Conservation (phyloP, 2,888 invertebrate species). For the Chromoteleia sp. region DNA sequence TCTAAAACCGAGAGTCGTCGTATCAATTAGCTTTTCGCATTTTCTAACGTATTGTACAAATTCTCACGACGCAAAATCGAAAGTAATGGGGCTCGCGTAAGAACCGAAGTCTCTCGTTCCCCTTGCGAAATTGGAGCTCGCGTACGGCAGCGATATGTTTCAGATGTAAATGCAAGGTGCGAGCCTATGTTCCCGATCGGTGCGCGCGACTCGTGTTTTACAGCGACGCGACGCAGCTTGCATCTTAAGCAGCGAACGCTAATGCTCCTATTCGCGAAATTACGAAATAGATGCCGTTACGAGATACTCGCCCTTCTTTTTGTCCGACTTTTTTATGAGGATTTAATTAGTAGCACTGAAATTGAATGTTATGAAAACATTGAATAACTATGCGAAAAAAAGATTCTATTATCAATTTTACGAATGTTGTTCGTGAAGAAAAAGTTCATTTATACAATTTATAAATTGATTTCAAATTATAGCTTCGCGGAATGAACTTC, state of each 20-base stretch:
- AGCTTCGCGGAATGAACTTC: too few species aligned
- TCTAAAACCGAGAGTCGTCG: too few species aligned
- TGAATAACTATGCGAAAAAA: neutral
- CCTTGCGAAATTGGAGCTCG: slow-evolving; percentile 71
- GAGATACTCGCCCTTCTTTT: slow-evolving; percentile 58
- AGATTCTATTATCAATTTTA: neutral
- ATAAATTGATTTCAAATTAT: too few species aligned
- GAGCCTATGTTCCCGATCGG: slow-evolving; percentile 58
- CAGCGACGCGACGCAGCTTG: slow-evolving; percentile 68
- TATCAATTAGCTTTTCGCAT: slow-evolving; percentile 1
- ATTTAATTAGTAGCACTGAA: slow-evolving; percentile 58
- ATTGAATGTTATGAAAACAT: slow-evolving; percentile 55
- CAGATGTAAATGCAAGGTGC: slow-evolving; percentile 71
- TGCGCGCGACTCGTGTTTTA: slow-evolving; percentile 65
- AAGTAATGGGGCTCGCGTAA: slow-evolving; percentile 61
- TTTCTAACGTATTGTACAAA: slow-evolving; percentile 43
- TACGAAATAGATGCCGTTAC: slow-evolving; percentile 62
- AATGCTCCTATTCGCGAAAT: slow-evolving; percentile 60
- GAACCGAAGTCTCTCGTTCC: slow-evolving; percentile 45
- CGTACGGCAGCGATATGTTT: slow-evolving; percentile 63
- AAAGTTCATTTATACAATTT: too few species aligned
- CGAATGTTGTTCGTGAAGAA: too few species aligned
- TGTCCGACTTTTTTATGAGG: slow-evolving; percentile 43
- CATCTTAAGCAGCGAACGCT: slow-evolving; percentile 65
- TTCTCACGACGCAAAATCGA: slow-evolving; percentile 69